A percentile compares a stretch with the other conserved stretches of the same genome.
Evolutionary conservation across 2,888 invertebrate genomes (phyloP).

Genomic region (Escarpia spicata): DNA sequence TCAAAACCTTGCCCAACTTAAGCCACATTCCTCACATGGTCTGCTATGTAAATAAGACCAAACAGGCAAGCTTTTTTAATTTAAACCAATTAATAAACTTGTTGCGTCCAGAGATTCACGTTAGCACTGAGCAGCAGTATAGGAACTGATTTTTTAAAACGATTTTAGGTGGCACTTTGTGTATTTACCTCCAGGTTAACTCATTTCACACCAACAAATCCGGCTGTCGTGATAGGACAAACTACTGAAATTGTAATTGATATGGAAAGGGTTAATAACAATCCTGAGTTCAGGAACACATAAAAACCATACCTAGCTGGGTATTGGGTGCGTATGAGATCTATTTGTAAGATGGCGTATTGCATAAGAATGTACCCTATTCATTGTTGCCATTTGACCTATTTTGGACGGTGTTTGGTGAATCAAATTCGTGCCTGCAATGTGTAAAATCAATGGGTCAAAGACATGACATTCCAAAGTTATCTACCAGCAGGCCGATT

Average conservation of each 20-base stretch:
- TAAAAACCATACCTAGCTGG: neutral
- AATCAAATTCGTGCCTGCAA: neutral
- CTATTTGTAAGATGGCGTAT: neutral
- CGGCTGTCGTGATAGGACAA: neutral
- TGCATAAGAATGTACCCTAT: neutral
- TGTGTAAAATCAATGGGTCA: neutral
- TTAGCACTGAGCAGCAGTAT: neutral
- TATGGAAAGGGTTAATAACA: neutral
- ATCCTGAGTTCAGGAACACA: neutral
- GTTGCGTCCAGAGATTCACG: neutral
- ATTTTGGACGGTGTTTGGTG: neutral
- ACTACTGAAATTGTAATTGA: neutral
- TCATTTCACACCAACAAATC: neutral
- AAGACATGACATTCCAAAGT: constrained; percentile 12
- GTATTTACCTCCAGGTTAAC: neutral
- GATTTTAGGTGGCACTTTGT: no score
- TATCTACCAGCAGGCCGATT: neutral
- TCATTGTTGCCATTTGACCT: neutral
- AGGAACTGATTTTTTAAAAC: neutral
- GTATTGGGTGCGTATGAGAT: neutral
- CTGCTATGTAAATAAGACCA: neutral
- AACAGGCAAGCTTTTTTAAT: neutral
- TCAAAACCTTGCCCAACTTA: neutral
- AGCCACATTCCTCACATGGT: neutral
- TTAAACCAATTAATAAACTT: neutral